Evolutionary conservation across 2,888 invertebrate genomes (phyloP), one percentile per base, ranked within the genome.

Genomic region (Drosophila merina): DNA sequence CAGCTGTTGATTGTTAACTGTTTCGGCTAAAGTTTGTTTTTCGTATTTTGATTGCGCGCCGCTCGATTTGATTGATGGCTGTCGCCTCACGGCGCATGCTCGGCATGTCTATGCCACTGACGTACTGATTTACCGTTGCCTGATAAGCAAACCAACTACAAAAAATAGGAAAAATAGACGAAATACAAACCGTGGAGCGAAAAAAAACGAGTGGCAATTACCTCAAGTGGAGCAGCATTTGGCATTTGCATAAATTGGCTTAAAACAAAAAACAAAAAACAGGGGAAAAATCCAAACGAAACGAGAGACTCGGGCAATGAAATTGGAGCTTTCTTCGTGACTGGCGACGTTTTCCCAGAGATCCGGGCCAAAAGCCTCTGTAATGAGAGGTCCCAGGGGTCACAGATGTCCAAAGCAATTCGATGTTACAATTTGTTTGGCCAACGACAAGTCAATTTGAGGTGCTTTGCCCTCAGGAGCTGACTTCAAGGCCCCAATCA

Each of bases 171-270:
- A 38, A 38, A 38, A 12, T 38, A 38, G n/a, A 12, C 14, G 20
- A 30, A 54, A 30, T 20, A 26, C 12, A 12, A 40, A 30, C 28
- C 36, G 31, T 42, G 12, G 38, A 40, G 26, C 36, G 26, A 33
- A 45, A 51, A 57, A 20, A 57, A 9, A 74, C 64, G 60, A 75
- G 84, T 74, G 81, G 84, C 81, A 81, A 81, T 81, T 81, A 81
- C 81, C 81, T 75, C 75, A 81, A 81, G 69, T 84, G 81, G 84
- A 81, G 81, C 81, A 83, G 74, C 72, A 71, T 73, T 84, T 72
- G 84, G 76, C 72, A 81, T 84, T 82, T 82, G 85, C 82, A 82
- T 82, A 82, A 82, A 79, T 85, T 82, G 82, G 69, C 57, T 68
- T 54, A 56, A 42, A 45, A 60, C 28, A 30, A 26, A 26, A 33